phyloP scores from a whole-genome alignment of 2,797 vertebrate genomes.

The Echeneis naucrates region DNA sequence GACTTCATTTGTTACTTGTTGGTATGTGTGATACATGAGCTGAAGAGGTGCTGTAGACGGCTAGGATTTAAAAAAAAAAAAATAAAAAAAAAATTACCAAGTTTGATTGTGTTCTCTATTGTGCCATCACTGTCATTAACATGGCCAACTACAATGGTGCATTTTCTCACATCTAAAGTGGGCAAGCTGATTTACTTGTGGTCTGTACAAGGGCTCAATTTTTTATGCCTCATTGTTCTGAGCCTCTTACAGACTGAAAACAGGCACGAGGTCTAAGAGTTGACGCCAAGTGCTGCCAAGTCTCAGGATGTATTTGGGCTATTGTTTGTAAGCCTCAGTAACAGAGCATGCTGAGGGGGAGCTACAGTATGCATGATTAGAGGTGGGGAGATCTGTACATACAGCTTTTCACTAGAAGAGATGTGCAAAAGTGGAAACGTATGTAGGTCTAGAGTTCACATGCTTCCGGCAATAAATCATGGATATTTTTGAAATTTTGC shows the following conservation, averaged over 20 bases:
- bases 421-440: constrained; percentile 45
- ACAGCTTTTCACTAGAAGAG: constrained; percentile 3
- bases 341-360: background rate
- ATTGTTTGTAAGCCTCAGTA: constrained; percentile 6
- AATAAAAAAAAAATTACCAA: no score
- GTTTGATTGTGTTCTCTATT: background rate
- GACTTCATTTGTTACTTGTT: background rate
- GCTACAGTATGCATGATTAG: background rate
- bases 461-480: constrained; percentile 43
- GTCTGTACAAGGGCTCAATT: background rate
- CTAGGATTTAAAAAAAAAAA: background rate
- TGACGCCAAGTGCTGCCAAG: constrained; percentile 9
- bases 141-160: background rate
- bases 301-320: background rate
- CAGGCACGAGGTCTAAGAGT: no score
- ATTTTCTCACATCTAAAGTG: background rate
- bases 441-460: background rate
- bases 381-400: background rate
- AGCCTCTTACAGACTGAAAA: constrained; percentile 22
- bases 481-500: constrained; percentile 20
- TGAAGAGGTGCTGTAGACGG: no score
- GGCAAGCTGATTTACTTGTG: constrained; percentile 1
- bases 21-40: no score
- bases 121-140: background rate
- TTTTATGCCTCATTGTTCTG: constrained; percentile 4